phyloP scores from a whole-genome alignment of 2,888 invertebrate genomes.

The Operophtera brumata region DNA sequence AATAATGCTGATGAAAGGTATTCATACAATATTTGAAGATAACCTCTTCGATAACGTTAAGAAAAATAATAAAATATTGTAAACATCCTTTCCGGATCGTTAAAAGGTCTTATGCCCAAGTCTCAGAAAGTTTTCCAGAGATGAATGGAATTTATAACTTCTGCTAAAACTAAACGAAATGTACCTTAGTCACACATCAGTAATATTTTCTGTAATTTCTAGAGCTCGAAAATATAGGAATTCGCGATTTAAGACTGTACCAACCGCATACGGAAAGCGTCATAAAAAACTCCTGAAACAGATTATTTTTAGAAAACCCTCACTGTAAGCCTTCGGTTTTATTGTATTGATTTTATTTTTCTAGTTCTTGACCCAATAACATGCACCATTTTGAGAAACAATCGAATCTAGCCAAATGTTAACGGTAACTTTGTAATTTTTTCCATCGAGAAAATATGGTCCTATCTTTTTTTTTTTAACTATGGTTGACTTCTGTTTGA shows the following conservation, averaged over 20 bases:
- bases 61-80: slow-evolving; percentile 44
- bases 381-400: no score
- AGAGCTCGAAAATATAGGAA: background rate
- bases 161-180: slow-evolving; percentile 38
- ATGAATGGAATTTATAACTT: slow-evolving; percentile 48
- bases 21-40: slow-evolving; percentile 23
- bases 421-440: no score
- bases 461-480: no score
- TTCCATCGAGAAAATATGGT: no score
- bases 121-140: slow-evolving; percentile 42
- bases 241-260: slow-evolving; percentile 1
- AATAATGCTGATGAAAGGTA: slow-evolving; percentile 19
- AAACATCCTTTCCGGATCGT: slow-evolving; percentile 42
- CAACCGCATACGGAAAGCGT: background rate
- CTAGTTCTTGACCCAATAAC: no score
- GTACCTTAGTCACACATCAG: slow-evolving; percentile 39
- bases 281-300: no score
- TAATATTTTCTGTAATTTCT: slow-evolving; percentile 28
- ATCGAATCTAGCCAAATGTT: no score
- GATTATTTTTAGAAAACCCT: no score
- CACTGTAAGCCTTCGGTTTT: no score
- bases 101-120: slow-evolving; percentile 42
- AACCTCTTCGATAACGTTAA: slow-evolving; percentile 9
- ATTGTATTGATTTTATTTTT: no score
- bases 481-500: no score